Evolutionary conservation across 2,797 vertebrate species (phyloP).

Genomic region (Neostethus bicornis): DNA sequence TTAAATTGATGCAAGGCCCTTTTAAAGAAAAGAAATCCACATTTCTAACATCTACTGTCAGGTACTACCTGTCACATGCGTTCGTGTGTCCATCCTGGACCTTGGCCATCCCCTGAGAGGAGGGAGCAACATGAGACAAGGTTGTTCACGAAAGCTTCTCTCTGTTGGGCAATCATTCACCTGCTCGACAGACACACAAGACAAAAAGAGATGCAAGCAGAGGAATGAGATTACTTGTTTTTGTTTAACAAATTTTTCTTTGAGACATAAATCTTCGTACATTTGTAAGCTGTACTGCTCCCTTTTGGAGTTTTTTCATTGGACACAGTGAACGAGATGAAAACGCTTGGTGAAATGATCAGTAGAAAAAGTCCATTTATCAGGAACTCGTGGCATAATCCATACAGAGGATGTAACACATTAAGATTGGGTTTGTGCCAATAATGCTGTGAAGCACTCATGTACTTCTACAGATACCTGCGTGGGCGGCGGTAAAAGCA

Average conservation of each 20-base stretch:
- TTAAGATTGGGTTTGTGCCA: slow-evolving; percentile 39
- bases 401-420: slow-evolving; percentile 36
- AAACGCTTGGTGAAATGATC: slow-evolving; percentile 36
- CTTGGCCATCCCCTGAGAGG: slow-evolving; percentile 87
- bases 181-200: slow-evolving; percentile 38
- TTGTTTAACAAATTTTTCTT: background rate
- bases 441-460: slow-evolving; percentile 60
- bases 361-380: slow-evolving; percentile 48
- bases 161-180: slow-evolving; percentile 81
- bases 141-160: slow-evolving; percentile 60
- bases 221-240: background rate
- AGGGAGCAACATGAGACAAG: slow-evolving; percentile 76
- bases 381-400: slow-evolving; percentile 23
- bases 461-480: slow-evolving; percentile 68
- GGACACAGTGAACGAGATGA: slow-evolving; percentile 1
- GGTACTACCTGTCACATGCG: slow-evolving; percentile 78
- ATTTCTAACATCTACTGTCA: background rate
- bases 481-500: slow-evolving; percentile 65
- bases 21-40: background rate
- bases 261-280: background rate
- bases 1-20: background rate
- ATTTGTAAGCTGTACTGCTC: slow-evolving; percentile 4
- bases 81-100: slow-evolving; percentile 87
- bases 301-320: background rate
- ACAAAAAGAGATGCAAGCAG: background rate